phyloP scores from a whole-genome alignment of 2,888 invertebrate species.

The Linyphia triangularis region DNA sequence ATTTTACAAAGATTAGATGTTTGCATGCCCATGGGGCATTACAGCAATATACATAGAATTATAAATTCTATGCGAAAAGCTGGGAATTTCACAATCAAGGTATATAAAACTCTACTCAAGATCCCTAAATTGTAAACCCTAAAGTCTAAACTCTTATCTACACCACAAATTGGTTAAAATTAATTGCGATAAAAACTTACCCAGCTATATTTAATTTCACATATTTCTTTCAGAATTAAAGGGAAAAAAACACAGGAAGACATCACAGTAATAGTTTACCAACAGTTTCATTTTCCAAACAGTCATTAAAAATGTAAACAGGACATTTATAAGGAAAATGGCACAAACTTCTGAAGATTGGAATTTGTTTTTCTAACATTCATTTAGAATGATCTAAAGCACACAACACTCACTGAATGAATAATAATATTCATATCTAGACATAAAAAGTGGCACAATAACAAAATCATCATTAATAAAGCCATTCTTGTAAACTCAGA shows the following conservation, averaged over 20 bases:
- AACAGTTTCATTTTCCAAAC: conserved; percentile 12
- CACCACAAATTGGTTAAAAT: conserved; percentile 11
- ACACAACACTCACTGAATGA: conserved; percentile 50
- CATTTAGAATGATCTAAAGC: conserved; percentile 24
- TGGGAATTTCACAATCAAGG: conserved; percentile 25
- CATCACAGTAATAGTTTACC: conserved; percentile 25
- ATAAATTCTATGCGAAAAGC: conserved; percentile 41
- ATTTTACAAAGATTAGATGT: not conserved
- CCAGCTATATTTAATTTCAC: not conserved
- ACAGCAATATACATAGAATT: conserved; percentile 63
- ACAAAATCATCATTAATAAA: conserved; percentile 39
- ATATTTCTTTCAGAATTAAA: conserved; percentile 13
- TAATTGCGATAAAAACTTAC: not conserved
- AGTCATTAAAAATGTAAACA: not conserved
- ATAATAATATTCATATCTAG: conserved; percentile 32
- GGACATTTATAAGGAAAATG: conserved; percentile 59
- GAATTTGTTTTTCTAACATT: conserved; percentile 43
- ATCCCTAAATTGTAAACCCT: conserved; percentile 16
- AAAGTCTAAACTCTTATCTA: conserved; percentile 24
- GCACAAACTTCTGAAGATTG: conserved; percentile 44
- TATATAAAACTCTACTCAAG: conserved; percentile 37
- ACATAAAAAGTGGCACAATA: conserved; percentile 47
- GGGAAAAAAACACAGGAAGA: conserved; percentile 11
- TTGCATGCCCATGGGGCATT: conserved; percentile 68
- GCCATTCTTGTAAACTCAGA: conserved; percentile 18